These are phyloP conservation scores for Rhabdornis inornatus DNA, from an alignment of 2,113 vertebrate species.

Conservation along the genomic window DNA sequence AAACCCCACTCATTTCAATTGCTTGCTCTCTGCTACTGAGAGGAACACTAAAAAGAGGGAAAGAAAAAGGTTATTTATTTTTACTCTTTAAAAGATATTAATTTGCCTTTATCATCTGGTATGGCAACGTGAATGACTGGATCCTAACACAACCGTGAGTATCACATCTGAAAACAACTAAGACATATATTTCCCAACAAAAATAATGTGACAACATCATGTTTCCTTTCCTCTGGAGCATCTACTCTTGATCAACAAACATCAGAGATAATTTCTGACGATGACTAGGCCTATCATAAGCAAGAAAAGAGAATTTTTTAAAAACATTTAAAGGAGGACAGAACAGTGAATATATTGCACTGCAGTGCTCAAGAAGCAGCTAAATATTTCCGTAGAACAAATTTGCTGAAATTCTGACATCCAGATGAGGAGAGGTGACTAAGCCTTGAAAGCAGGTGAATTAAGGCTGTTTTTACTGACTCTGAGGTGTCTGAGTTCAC, in stretches of 20 bases:
- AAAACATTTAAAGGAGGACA: neutral
- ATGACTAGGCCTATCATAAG: neutral
- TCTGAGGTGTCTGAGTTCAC: neutral
- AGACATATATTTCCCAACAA: neutral
- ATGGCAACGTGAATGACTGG: neutral
- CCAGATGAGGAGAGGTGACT: neutral
- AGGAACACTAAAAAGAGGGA: neutral
- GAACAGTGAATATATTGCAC: neutral
- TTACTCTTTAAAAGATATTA: neutral
- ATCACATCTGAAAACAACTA: neutral
- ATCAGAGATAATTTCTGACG: neutral
- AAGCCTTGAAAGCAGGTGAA: neutral
- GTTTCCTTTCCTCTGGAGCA: neutral
- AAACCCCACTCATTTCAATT: constrained; percentile 57
- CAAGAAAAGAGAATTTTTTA: neutral
- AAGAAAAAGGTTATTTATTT: neutral
- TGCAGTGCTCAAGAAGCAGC: neutral
- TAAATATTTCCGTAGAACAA: neutral
- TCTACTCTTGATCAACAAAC: neutral
- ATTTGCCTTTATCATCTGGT: neutral
- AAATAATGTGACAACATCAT: neutral
- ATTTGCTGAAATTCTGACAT: neutral
- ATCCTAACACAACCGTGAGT: neutral
- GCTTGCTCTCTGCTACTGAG: constrained; percentile 17
- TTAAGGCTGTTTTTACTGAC: neutral